Evolutionary conservation across 2,888 invertebrate genomes (phyloP).

Genomic region (Hypselothyrea guttata): DNA sequence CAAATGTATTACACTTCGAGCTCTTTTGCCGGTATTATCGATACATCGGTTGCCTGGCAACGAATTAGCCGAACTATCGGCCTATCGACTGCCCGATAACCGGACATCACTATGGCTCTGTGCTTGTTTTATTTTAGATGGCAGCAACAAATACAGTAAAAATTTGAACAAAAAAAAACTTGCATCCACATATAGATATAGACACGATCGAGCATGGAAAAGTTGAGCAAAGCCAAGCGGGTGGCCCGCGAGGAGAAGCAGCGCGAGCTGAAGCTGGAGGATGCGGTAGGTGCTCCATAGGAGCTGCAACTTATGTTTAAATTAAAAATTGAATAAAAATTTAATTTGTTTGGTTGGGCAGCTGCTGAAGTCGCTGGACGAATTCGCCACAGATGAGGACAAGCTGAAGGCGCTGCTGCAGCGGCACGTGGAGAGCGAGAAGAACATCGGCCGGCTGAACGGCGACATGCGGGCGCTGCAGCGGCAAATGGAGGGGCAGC

Average conservation of each 20-base stretch:
- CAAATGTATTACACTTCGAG: too few relatives aligned
- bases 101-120: conserved; percentile 2
- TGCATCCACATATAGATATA: conserved; percentile 38
- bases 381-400: conserved; percentile 64
- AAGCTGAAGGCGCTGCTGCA: conserved; percentile 72
- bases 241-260: conserved; percentile 83
- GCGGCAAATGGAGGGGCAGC: conserved; percentile 84
- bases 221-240: conserved; percentile 79
- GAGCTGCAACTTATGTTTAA: too few relatives aligned
- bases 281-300: conserved; percentile 78
- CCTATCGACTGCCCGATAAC: too few relatives aligned
- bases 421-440: conserved; percentile 89
- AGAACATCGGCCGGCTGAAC: conserved; percentile 85
- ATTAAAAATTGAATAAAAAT: conserved; percentile 10
- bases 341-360: conserved; percentile 11
- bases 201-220: conserved; percentile 67
- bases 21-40: too few relatives aligned
- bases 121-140: conserved; percentile 15
- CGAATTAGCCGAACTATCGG: too few relatives aligned
- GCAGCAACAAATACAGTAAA: conserved; percentile 37
- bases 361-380: conserved; percentile 72
- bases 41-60: too few relatives aligned
- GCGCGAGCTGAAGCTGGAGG: conserved; percentile 81
- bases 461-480: conserved; percentile 85
- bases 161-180: conserved; percentile 32